These are phyloP conservation scores for Propithecus deckenii DNA, from an alignment of 2,797 vertebrate genomes.

Conservation along the genomic window DNA sequence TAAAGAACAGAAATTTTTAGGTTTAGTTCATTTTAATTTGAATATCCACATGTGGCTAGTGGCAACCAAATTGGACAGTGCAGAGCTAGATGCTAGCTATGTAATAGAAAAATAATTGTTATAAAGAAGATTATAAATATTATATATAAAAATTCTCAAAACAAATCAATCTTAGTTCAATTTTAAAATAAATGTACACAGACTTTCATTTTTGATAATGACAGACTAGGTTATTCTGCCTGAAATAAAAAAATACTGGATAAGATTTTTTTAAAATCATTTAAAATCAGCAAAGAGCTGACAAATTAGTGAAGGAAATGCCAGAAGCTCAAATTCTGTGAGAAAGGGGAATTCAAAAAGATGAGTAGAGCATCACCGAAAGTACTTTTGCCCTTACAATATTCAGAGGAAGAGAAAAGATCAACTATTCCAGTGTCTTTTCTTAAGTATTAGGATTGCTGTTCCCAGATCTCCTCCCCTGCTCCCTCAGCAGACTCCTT, in stretches of 20 bases:
- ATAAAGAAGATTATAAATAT: constrained; percentile 1
- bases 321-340: background rate
- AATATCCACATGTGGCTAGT: background rate
- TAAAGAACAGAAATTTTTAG: constrained; percentile 13
- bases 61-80: background rate
- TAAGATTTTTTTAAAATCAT: background rate
- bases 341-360: background rate
- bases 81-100: background rate
- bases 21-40: constrained; percentile 30
- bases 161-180: background rate
- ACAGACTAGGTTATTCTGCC: background rate
- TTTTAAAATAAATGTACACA: constrained; percentile 18
- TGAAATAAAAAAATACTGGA: background rate
- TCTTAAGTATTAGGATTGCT: background rate
- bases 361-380: background rate
- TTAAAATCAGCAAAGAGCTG: background rate
- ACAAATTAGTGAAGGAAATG: background rate
- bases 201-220: constrained; percentile 4
- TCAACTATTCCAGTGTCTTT: background rate
- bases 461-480: background rate
- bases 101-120: constrained; percentile 4
- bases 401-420: background rate
- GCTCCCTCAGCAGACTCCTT: background rate
- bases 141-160: constrained; percentile 30
- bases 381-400: background rate